Evolutionary conservation across 2,888 invertebrate species (phyloP).

Genomic region (Tinea trinotella): DNA sequence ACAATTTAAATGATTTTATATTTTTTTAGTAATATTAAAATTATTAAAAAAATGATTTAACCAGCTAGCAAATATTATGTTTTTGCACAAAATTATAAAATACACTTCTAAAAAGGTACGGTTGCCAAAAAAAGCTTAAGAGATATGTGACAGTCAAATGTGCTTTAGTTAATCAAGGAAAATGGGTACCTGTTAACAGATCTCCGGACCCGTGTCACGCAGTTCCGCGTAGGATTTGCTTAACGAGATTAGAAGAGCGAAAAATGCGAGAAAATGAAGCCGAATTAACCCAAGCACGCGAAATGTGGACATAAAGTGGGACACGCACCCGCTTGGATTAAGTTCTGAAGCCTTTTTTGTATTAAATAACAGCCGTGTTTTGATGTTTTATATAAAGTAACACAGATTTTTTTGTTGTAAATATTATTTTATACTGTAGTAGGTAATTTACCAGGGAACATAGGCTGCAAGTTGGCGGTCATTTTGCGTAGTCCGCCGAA

Average conservation of each 20-base stretch:
- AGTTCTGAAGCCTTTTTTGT: background rate
- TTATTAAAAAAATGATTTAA: too few relatives aligned
- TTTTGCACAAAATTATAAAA: background rate
- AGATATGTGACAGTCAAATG: constrained; percentile 7
- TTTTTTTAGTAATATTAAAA: too few relatives aligned
- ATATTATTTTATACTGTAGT: too few relatives aligned
- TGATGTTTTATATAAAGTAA: background rate
- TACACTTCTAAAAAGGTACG: background rate
- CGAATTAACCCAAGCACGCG: constrained; percentile 37
- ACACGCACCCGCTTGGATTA: constrained; percentile 6
- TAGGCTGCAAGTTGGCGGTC: too few relatives aligned
- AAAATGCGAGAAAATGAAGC: constrained; percentile 52
- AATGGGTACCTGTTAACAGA: constrained; percentile 33
- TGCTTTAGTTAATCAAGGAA: constrained; percentile 12
- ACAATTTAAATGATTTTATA: too few relatives aligned
- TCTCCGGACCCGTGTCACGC: constrained; percentile 45
- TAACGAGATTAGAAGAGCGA: constrained; percentile 59
- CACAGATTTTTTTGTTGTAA: background rate
- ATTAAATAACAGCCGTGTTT: background rate
- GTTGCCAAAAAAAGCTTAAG: background rate
- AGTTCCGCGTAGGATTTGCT: constrained; percentile 44
- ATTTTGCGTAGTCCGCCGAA: too few relatives aligned
- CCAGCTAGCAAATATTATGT: too few relatives aligned
- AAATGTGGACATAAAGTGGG: constrained; percentile 1
- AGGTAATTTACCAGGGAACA: too few relatives aligned